phyloP scores from a whole-genome alignment of 2,113 vertebrate species.

The Gopherus flavomarginatus region DNA sequence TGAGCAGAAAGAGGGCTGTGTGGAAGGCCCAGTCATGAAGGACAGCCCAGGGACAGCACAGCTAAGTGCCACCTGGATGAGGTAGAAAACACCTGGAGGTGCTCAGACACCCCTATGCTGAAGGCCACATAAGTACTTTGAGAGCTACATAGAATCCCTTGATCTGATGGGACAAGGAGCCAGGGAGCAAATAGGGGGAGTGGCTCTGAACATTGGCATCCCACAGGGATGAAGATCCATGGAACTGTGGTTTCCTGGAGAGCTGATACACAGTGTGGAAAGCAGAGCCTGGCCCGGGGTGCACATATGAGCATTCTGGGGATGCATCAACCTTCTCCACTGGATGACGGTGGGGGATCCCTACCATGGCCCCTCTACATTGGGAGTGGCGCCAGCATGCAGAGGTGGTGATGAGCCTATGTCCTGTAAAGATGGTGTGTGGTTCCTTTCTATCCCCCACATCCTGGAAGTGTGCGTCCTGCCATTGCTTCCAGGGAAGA shows the following conservation, averaged over 20 bases:
- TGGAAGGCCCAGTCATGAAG: not conserved
- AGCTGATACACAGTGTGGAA: not conserved
- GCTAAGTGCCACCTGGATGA: not conserved
- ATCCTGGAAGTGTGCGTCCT: not conserved
- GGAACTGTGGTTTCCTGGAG: not conserved
- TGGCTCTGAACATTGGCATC: not conserved
- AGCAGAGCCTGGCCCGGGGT: not conserved
- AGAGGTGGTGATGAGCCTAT: too few species aligned
- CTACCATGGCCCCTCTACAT: not conserved
- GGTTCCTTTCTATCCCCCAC: not conserved
- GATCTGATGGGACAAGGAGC: not conserved
- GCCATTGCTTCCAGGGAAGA: not conserved
- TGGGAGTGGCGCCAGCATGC: not conserved
- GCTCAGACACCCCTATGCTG: not conserved
- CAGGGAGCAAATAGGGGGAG: not conserved
- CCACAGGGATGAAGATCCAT: not conserved
- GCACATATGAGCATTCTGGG: not conserved
- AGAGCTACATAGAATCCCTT: not conserved
- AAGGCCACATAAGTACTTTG: not conserved
- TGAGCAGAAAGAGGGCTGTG: not conserved
- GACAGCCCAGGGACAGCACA: not conserved
- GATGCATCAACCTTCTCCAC: not conserved
- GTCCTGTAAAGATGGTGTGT: not conserved
- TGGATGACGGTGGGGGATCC: not conserved
- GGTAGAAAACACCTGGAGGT: not conserved